Evolutionary conservation across 2,888 invertebrate genomes (phyloP).

Genomic region (Ichneumoninae sp.): DNA sequence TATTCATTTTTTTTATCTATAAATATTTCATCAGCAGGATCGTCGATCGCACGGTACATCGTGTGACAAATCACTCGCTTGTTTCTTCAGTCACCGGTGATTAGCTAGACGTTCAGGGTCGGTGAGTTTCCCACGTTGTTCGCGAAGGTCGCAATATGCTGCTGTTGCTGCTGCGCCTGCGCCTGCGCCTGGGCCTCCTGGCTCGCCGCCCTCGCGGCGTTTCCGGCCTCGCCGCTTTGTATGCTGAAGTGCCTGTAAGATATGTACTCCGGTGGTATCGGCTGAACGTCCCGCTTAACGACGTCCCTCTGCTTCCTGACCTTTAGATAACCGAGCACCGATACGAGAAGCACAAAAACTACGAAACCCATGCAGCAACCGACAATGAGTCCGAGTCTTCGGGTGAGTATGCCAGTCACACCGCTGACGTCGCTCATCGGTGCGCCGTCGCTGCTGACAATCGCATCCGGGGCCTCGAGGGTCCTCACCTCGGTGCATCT

Average conservation of each 20-base stretch:
- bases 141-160: constrained; percentile 73
- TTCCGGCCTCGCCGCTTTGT: constrained; percentile 87
- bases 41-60: neutral
- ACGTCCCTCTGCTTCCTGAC: constrained; percentile 92
- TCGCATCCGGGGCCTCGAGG: constrained; percentile 88
- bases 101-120: constrained; percentile 62
- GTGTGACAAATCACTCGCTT: neutral
- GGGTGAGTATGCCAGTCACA: constrained; percentile 91
- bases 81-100: neutral
- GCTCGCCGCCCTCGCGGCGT: constrained; percentile 70
- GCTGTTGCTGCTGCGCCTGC: constrained; percentile 58
- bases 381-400: constrained; percentile 93
- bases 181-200: constrained; percentile 74
- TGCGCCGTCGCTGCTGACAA: constrained; percentile 83
- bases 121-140: constrained; percentile 77
- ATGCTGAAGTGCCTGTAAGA: constrained; percentile 91
- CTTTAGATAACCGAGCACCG: constrained; percentile 93
- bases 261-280: constrained; percentile 91
- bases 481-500: constrained; percentile 92
- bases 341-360: constrained; percentile 93
- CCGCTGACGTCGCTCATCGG: constrained; percentile 85
- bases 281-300: constrained; percentile 89
- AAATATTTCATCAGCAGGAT: constrained; percentile 1
- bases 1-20: neutral
- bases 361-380: constrained; percentile 94